A percentile compares a stretch with the other conserved stretches of the same genome.
These are phyloP conservation scores for Myzus persicae DNA, from an alignment of 1,140 invertebrate species.

Conservation along the genomic window DNA sequence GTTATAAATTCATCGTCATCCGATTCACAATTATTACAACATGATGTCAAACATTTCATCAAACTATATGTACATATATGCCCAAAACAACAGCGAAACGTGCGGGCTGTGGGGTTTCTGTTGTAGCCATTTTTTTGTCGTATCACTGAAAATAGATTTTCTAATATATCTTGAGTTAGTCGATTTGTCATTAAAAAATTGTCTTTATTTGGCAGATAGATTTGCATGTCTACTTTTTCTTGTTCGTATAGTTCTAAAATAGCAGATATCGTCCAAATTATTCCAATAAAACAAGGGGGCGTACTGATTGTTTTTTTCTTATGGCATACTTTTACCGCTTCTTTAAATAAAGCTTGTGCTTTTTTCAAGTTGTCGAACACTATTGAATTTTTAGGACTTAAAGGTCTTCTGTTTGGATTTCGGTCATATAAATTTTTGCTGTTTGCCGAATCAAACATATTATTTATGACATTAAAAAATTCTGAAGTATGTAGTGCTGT, in stretches of 20 bases:
- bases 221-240: not conserved
- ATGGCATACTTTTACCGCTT: not conserved
- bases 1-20: not conserved
- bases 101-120: not conserved
- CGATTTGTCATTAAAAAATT: not conserved
- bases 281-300: not conserved
- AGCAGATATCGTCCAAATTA: not conserved
- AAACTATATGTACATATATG: not conserved
- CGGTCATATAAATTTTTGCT: no score
- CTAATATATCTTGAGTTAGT: no score
- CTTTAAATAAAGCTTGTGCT: no score
- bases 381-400: no score
- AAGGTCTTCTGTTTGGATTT: no score
- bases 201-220: not conserved
- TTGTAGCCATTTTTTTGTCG: not conserved
- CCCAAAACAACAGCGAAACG: not conserved
- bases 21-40: not conserved
- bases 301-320: not conserved
- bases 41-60: not conserved
- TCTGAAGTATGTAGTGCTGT: no score
- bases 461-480: no score
- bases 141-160: no score
- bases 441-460: no score
- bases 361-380: no score
- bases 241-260: not conserved